Conservation (phyloP, 2,888 invertebrate genomes). For the Macrostomum cliftonense region DNA sequence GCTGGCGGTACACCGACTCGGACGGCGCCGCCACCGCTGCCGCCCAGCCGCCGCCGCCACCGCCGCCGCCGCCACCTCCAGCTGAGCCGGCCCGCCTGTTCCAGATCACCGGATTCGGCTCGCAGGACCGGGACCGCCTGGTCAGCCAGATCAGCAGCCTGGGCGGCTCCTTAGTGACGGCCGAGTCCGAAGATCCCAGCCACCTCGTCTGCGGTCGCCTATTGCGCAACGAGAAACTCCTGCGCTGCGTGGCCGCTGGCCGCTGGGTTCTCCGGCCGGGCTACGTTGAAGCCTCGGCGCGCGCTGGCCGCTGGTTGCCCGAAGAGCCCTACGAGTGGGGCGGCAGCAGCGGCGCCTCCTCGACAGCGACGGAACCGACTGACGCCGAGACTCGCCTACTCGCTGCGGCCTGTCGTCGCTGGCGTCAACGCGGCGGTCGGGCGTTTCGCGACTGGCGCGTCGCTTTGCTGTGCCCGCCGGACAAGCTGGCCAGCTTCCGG, state of each 20-base stretch:
- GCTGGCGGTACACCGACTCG: too few species aligned
- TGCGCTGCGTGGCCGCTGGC: constrained; percentile 66
- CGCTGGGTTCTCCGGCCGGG: constrained; percentile 67
- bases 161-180: too few species aligned
- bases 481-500: constrained; percentile 47
- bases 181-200: too few species aligned
- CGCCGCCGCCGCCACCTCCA: too few species aligned
- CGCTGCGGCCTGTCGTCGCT: constrained; percentile 2
- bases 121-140: too few species aligned
- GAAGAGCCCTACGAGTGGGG: constrained; percentile 17
- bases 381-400: background rate
- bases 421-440: constrained; percentile 15
- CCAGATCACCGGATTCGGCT: too few species aligned
- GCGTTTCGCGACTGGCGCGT: constrained; percentile 35
- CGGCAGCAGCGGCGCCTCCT: background rate
- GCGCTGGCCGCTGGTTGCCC: constrained; percentile 43
- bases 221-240: constrained; percentile 59
- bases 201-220: background rate
- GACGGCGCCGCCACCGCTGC: too few species aligned
- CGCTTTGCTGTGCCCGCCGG: constrained; percentile 45
- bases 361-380: background rate
- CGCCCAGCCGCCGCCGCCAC: too few species aligned
- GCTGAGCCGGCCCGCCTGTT: too few species aligned
- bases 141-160: too few species aligned
- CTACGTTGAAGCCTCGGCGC: constrained; percentile 52